Base-by-base conservation (phyloP, 2,888 invertebrate species). In the Tortricodes alternella region DNA sequence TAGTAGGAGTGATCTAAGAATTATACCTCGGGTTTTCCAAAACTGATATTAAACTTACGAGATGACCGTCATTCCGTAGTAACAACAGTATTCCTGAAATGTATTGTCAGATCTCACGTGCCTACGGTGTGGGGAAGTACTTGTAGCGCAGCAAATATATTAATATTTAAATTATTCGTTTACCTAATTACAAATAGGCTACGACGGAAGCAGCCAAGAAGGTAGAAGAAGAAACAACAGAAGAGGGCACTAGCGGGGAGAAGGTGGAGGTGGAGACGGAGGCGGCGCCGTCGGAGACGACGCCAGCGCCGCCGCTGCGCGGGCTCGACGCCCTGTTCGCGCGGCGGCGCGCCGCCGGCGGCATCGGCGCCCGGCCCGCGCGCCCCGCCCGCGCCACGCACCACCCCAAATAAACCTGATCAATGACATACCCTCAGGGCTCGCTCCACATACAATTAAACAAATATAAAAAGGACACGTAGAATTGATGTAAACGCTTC, bases 321-420 rank as follows among this genome's bases (percentile, higher is more conserved):
- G 94, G 94, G 0, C 83, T 95, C 0, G 92, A 92, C 67, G 94
- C 95, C 32, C 89, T 96, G 24, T 85, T 96, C 43, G 94, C 95
- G 2, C 93, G 94, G 41, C 89, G 96, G 65, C 93, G 95, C 75
- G 89, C 95, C 69, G 92, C 93, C 21, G 85, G 80, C 37, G 83
- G 83, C 43, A 72, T 79, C 48, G 85, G 83, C 19, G 73, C 72
- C 19, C 63, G 87, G 3, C 86, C 84, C 3, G 77, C 72, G 23
- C 68, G 88, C 43, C 86, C 86, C 35, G 83, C 79, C 1, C 63
- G 87, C 19, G 80, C 81, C 53, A 76, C 73, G 13, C 66, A 68
- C 59, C 68, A 61, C 53, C 74, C 71, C 52, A 76, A 76, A 72
- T 79, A 80, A 75, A 58, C 46, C 19, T 16, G 15, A 29, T 16